Conservation (phyloP, 2,888 invertebrate species). For the Anticlea derivata region DNA sequence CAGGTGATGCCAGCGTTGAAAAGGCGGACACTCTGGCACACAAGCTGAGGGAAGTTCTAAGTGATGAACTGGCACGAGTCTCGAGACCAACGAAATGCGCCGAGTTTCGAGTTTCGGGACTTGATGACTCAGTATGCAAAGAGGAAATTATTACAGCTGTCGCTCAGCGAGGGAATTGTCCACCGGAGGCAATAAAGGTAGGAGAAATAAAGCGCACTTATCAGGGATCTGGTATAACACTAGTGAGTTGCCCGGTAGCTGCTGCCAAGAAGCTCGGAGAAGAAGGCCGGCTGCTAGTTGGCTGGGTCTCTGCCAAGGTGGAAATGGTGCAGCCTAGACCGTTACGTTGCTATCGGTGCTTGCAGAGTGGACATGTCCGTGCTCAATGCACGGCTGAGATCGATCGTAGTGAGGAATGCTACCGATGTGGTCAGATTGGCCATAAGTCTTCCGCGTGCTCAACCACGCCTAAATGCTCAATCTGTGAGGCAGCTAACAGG, state of each 20-base stretch:
- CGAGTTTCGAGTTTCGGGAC: constrained; percentile 1
- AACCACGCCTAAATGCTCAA: not conserved
- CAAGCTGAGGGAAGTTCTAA: not conserved
- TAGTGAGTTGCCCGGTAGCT: not conserved
- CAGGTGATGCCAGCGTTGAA: not conserved
- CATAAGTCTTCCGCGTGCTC: not conserved
- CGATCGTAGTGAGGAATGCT: constrained; percentile 4
- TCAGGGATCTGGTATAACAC: not conserved
- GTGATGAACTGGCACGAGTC: not conserved
- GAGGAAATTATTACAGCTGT: not conserved
- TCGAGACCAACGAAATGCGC: constrained; percentile 11
- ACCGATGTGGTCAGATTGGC: not conserved
- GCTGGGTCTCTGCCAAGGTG: not conserved
- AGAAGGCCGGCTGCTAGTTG: not conserved
- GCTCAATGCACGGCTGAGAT: not conserved
- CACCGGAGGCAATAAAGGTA: not conserved
- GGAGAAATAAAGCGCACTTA: not conserved
- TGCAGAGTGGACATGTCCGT: not conserved
- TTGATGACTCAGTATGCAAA: constrained; percentile 5
- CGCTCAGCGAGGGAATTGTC: not conserved
- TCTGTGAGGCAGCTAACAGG: not conserved
- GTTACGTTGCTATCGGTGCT: constrained; percentile 4
- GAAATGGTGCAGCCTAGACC: not conserved
- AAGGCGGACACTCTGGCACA: constrained; percentile 3
- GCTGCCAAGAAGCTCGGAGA: constrained; percentile 1